phyloP scores from a whole-genome alignment of 2,888 invertebrate species.

The Acrobeloides nanus region DNA sequence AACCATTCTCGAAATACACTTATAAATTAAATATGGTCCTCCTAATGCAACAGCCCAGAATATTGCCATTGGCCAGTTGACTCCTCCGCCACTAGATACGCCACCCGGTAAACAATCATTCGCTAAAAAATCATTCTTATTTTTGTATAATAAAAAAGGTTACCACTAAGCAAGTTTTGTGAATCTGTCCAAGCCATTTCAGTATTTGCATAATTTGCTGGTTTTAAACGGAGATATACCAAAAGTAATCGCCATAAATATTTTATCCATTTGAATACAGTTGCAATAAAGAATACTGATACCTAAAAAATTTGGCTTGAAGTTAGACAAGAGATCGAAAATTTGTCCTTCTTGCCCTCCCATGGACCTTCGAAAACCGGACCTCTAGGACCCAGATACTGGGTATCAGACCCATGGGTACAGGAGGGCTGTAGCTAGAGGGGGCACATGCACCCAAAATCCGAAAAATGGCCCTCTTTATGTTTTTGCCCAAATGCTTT shows the following conservation, averaged over 20 bases:
- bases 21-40: slow-evolving; percentile 83
- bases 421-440: too few relatives aligned
- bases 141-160: not conserved
- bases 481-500: too few relatives aligned
- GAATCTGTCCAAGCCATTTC: slow-evolving; percentile 51
- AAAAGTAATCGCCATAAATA: slow-evolving; percentile 74
- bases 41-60: slow-evolving; percentile 81
- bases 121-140: not conserved
- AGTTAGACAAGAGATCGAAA: not conserved
- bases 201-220: slow-evolving; percentile 53
- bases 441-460: too few relatives aligned
- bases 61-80: slow-evolving; percentile 74
- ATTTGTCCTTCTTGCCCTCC: too few relatives aligned
- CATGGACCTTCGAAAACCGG: too few relatives aligned
- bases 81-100: too few relatives aligned
- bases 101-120: slow-evolving; percentile 4
- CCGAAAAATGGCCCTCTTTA: too few relatives aligned
- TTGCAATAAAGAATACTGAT: slow-evolving; percentile 56
- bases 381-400: too few relatives aligned
- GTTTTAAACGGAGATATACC: slow-evolving; percentile 60
- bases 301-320: slow-evolving; percentile 10
- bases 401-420: too few relatives aligned
- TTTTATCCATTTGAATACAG: slow-evolving; percentile 70
- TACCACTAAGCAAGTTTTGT: not conserved
- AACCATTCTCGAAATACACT: slow-evolving; percentile 63